Conservation (phyloP, 2,888 invertebrate genomes). For the Agrotis clavis region DNA sequence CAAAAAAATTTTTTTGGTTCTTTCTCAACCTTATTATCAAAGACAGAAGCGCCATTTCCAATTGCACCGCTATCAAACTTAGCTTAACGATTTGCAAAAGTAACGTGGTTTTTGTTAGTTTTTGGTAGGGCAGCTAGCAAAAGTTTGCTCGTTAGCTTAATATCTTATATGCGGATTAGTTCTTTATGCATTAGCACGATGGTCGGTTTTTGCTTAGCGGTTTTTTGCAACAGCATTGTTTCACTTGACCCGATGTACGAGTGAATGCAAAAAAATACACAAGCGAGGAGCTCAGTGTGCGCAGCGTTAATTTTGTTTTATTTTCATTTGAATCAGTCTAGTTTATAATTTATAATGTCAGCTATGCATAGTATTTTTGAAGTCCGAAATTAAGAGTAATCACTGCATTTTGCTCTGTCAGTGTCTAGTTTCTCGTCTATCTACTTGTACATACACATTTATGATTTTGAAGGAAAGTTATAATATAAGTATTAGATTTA, state of each 20-base stretch:
- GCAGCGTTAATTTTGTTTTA: constrained; percentile 59
- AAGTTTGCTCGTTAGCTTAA: constrained; percentile 61
- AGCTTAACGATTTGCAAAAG: constrained; percentile 43
- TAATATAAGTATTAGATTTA: neutral
- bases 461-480: constrained; percentile 1
- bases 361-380: constrained; percentile 34
- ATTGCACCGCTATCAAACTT: constrained; percentile 30
- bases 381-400: constrained; percentile 44
- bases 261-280: constrained; percentile 62
- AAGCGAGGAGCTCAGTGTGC: constrained; percentile 47
- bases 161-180: constrained; percentile 47
- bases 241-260: constrained; percentile 64
- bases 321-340: constrained; percentile 52
- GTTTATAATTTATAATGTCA: constrained; percentile 53
- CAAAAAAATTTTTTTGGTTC: constrained; percentile 8
- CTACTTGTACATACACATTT: neutral
- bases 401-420: constrained; percentile 30
- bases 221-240: constrained; percentile 52
- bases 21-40: constrained; percentile 40
- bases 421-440: constrained; percentile 26
- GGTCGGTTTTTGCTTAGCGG: constrained; percentile 60
- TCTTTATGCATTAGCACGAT: constrained; percentile 49
- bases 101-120: constrained; percentile 65
- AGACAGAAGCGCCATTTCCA: constrained; percentile 59
- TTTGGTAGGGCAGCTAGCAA: constrained; percentile 75